phyloP scores from a whole-genome alignment of 1,140 invertebrate genomes.

The Pinna nobilis region DNA sequence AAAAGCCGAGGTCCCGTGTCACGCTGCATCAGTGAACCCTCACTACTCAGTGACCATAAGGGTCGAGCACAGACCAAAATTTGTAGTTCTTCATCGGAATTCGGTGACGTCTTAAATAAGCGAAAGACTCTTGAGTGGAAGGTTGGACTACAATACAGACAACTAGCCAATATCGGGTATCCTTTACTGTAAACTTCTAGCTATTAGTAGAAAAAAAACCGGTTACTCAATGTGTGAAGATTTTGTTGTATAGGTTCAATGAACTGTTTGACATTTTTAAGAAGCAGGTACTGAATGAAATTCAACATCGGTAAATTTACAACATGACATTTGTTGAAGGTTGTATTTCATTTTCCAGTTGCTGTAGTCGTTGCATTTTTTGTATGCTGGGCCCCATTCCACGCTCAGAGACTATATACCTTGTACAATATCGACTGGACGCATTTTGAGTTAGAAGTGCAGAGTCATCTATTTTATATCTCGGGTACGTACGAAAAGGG shows the following conservation, averaged over 20 bases:
- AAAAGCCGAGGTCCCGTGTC: too few relatives aligned
- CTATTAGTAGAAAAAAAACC: not conserved
- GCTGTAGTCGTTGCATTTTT: conserved; percentile 95
- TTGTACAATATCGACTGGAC: conserved; percentile 79
- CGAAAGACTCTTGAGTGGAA: too few relatives aligned
- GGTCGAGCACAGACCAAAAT: too few relatives aligned
- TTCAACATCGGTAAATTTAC: not conserved
- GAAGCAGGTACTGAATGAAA: not conserved
- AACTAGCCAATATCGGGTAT: too few relatives aligned
- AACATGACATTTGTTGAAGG: not conserved
- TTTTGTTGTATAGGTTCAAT: not conserved
- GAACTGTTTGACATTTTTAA: not conserved
- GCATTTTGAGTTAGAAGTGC: conserved; percentile 48
- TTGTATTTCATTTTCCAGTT: conserved; percentile 79
- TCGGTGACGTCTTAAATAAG: too few relatives aligned
- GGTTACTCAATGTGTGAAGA: not conserved
- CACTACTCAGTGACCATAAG: too few relatives aligned
- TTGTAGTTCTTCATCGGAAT: too few relatives aligned
- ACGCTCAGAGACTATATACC: conserved; percentile 87
- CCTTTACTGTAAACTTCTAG: too few relatives aligned
- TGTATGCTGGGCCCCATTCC: conserved; percentile 96
- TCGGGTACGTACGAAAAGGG: conserved; percentile 51
- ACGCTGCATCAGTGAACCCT: too few relatives aligned
- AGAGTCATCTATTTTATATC: conserved; percentile 65
- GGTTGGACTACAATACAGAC: too few relatives aligned